Evolutionary conservation across 2,888 invertebrate genomes (phyloP), one percentile per base, ranked within the genome.

Genomic region (Notocelia uddmanniana): DNA sequence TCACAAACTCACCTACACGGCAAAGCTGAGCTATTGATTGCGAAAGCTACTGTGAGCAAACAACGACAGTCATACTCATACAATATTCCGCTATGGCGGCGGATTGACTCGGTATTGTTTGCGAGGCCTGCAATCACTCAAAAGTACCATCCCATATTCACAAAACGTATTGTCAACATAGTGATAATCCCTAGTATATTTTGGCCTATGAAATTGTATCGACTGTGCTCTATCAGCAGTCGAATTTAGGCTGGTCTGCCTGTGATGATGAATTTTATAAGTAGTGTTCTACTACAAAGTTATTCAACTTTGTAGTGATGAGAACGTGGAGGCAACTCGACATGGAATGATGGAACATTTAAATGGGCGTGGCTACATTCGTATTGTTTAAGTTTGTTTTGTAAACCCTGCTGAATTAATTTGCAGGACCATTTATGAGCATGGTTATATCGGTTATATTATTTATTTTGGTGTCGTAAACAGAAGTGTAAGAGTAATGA

Each of bases 21-120:
- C 55, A 74, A 76, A 78, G 78, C 66, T 80, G 79, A 79, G 79
- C 79, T 82, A 83, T 83, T 81, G 86, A 85, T 83, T 80, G 78
- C 68, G 62, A 70, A 48, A 52, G 37, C 37, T 59, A 13, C 50
- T 18, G 21, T 31, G 1, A 34, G 23, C 21, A 67, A 62, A 66
- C 66, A 62, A 21, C 37, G 62, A 21, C 48, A 66, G 55, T 45
- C 45, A n/a, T n/a, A 45, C 45, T 58, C 76, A 73, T 77, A 77
- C 81, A 81, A 77, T 80, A 81, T 79, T 78, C 78, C 75, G 74
- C 73, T 77, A 76, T 79, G 62, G 37, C 63, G 52, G 82, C 76
- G 85, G 91, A 92, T 91, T 89, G 92, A 89, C 89, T 91, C 86
- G 79, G 85, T 84, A 92, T 92, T 93, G 93, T 92, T 92, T 90